A percentile compares a stretch with the other conserved stretches of the same genome.
These are phyloP conservation scores for Drosophila pseudoobscura DNA, from an alignment of 1,140 invertebrate genomes.

Conservation along the genomic window DNA sequence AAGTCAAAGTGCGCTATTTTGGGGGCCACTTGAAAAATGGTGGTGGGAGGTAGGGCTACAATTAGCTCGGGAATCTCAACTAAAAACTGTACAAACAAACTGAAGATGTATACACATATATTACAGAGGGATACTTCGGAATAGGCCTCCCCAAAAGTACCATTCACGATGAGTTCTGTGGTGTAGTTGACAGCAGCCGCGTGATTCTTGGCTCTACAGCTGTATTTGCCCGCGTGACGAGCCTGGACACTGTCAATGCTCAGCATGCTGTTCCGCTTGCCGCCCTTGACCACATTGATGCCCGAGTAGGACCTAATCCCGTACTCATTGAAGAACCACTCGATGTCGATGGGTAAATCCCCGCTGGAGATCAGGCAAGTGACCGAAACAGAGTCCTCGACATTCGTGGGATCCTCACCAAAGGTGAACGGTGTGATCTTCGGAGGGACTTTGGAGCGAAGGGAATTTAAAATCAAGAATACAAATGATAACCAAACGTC, in stretches of 20 bases:
- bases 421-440: conserved; percentile 91
- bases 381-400: conserved; percentile 90
- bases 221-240: conserved; percentile 91
- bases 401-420: conserved; percentile 91
- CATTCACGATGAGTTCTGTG: conserved; percentile 89
- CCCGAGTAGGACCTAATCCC: conserved; percentile 87
- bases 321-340: conserved; percentile 90
- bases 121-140: conserved; percentile 36
- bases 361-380: conserved; percentile 91
- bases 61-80: conserved; percentile 17
- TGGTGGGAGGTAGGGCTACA: background rate
- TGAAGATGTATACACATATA: conserved; percentile 19
- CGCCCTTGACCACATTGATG: conserved; percentile 89
- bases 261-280: conserved; percentile 90
- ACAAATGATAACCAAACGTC: conserved; percentile 5
- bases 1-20: conserved; percentile 87
- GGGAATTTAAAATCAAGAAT: conserved; percentile 11
- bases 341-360: conserved; percentile 89
- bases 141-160: conserved; percentile 82
- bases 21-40: conserved; percentile 85
- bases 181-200: conserved; percentile 89
- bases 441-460: conserved; percentile 86
- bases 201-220: conserved; percentile 90
- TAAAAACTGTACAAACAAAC: conserved; percentile 43
- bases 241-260: conserved; percentile 91